Percentiles rank a stretch among this genome's conserved stretches.
phyloP scores from a whole-genome alignment of 2,113 vertebrate genomes.

The Eidolon helvum region DNA sequence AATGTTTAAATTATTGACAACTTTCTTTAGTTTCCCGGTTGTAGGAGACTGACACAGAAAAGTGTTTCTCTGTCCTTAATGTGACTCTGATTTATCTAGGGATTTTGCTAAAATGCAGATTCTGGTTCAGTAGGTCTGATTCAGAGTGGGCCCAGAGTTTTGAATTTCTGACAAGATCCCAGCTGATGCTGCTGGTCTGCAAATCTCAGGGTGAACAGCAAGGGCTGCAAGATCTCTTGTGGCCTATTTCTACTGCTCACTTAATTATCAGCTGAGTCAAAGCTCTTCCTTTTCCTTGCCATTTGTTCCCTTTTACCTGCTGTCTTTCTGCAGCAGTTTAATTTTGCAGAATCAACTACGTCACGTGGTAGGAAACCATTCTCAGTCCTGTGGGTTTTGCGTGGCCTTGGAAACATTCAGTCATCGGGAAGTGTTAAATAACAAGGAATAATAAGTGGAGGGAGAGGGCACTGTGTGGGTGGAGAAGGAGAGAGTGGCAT shows the following conservation, averaged over 20 bases:
- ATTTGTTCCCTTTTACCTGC: not conserved
- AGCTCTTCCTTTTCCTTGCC: not conserved
- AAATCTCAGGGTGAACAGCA: not conserved
- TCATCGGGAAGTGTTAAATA: slow-evolving; percentile 29
- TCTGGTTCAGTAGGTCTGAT: not conserved
- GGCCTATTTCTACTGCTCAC: not conserved
- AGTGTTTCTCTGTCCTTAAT: not conserved
- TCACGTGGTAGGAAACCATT: not conserved
- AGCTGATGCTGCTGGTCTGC: not conserved
- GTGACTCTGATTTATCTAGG: not conserved
- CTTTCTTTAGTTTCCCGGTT: not conserved
- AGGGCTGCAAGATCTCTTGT: not conserved
- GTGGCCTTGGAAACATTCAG: slow-evolving; percentile 12
- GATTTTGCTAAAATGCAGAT: not conserved
- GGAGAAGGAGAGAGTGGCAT: not conserved
- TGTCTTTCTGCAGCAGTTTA: not conserved
- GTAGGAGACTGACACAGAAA: not conserved
- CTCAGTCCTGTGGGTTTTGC: slow-evolving; percentile 20
- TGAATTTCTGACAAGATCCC: not conserved
- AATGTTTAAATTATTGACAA: not conserved
- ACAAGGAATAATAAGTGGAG: slow-evolving; percentile 18
- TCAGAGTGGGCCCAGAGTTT: not conserved
- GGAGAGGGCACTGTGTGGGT: not conserved
- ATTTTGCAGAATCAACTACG: not conserved
- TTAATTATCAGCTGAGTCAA: not conserved